Evolutionary conservation across 1,140 invertebrate genomes (phyloP).

Genomic region (Drosophila mauritiana): DNA sequence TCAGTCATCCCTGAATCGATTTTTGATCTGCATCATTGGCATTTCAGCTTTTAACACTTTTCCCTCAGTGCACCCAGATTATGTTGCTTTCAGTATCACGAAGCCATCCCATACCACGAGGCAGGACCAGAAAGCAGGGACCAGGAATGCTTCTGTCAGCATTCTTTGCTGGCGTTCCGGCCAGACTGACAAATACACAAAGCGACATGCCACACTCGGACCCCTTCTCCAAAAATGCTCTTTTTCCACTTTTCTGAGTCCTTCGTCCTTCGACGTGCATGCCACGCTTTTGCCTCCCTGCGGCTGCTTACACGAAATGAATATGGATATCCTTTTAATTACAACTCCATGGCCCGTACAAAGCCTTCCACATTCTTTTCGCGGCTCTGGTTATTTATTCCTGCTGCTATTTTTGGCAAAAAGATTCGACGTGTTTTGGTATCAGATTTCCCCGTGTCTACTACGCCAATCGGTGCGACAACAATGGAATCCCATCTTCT

Average conservation of each 20-base stretch:
- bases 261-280: constrained; percentile 48
- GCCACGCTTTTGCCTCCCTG: constrained; percentile 32
- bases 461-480: constrained; percentile 10
- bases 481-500: constrained; percentile 23
- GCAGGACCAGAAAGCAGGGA: constrained; percentile 20
- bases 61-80: neutral
- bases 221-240: neutral
- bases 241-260: constrained; percentile 10
- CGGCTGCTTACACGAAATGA: constrained; percentile 59
- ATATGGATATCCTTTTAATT: constrained; percentile 83
- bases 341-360: constrained; percentile 40
- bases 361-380: constrained; percentile 26
- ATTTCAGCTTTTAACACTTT: neutral
- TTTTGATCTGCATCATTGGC: too few species aligned
- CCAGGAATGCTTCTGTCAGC: constrained; percentile 50
- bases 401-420: constrained; percentile 46
- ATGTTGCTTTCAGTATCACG: constrained; percentile 13
- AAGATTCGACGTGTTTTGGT: constrained; percentile 35
- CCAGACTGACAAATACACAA: constrained; percentile 54
- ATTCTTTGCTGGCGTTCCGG: constrained; percentile 54
- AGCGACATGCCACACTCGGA: constrained; percentile 42
- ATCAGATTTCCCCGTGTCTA: constrained; percentile 40
- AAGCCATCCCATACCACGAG: constrained; percentile 11
- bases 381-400: constrained; percentile 43
- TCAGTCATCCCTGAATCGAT: neutral